Base-by-base conservation (phyloP, 1,140 invertebrate genomes). In the Drosophila pectinifera region DNA sequence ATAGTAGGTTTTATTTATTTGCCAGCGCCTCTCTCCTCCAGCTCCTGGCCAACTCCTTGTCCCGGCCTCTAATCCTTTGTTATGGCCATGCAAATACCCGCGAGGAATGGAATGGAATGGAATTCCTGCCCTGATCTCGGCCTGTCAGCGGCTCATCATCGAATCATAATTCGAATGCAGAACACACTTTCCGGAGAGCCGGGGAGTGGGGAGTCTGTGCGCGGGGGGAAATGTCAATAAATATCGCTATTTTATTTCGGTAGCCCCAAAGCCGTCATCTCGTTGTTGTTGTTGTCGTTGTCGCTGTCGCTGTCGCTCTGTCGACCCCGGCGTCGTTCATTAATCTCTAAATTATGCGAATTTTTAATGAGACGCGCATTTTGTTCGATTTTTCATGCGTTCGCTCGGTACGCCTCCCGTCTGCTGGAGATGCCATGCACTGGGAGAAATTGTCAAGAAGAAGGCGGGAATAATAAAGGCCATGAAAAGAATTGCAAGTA, bases 331-430 rank as follows among this genome's bases (percentile, higher is more conserved):
- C 49, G 67, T 69, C 68, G 78, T 89, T 89, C 84, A 89, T 89
- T 89, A 89, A 89, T 89, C 80, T 89, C 78, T 89, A 89, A 89
- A 89, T 89, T 89, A 89, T 90, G 84, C 85, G 84, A 89, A 89
- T 89, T 89, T 89, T 89, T 89, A 89, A 89, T 89, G 85, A 89
- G 78, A 53, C 85, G 85, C 84, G 80, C 84, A 90, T 90, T 89
- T 89, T 83, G 84, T 89, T 84, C 80, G 80, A 89, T 84, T 84
- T 89, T 84, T 84, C 73, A 84, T 89, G 76, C 73, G 78, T 75
- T 80, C 55, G 49, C 24, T 38, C 51, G 38, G 54, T 24, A 56
- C 62, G 38, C 38, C 62, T 56, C 18, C 49, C 65, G 34, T 11
- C 31, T 34, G 22, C 45, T 41, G 45, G 16, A 68, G 64, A 64